These are phyloP conservation scores for Nomada fabriciana DNA, from an alignment of 2,888 invertebrate species.

Conservation along the genomic window DNA sequence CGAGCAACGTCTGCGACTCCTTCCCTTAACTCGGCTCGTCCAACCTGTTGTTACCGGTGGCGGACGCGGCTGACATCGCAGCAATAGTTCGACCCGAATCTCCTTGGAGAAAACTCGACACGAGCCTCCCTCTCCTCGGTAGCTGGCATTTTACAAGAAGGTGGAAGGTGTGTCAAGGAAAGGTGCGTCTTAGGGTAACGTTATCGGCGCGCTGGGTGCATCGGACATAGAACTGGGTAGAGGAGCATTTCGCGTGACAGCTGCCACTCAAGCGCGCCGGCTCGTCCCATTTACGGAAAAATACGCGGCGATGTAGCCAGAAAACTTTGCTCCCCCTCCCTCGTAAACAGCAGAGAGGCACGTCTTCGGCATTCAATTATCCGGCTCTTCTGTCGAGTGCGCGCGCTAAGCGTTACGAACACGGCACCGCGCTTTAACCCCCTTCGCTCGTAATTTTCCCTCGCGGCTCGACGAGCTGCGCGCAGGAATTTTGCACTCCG, in stretches of 20 bases:
- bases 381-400: slow-evolving; percentile 53
- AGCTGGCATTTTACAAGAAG: not conserved
- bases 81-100: slow-evolving; percentile 51
- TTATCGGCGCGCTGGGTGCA: slow-evolving; percentile 68
- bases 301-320: slow-evolving; percentile 46
- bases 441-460: slow-evolving; percentile 27
- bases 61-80: slow-evolving; percentile 51
- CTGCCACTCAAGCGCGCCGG: slow-evolving; percentile 68
- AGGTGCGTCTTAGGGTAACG: slow-evolving; percentile 32
- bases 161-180: not conserved
- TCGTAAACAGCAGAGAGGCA: slow-evolving; percentile 34
- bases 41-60: slow-evolving; percentile 44
- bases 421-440: slow-evolving; percentile 36
- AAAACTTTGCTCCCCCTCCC: slow-evolving; percentile 38
- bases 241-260: slow-evolving; percentile 72
- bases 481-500: not conserved
- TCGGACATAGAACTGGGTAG: slow-evolving; percentile 72
- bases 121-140: slow-evolving; percentile 5
- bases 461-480: slow-evolving; percentile 4
- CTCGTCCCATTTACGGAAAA: slow-evolving; percentile 54
- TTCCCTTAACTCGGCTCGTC: slow-evolving; percentile 39
- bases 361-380: slow-evolving; percentile 62
- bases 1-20: slow-evolving; percentile 10
- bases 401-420: slow-evolving; percentile 44
- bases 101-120: slow-evolving; percentile 28